Evolutionary conservation across 2,797 vertebrate genomes (phyloP), one percentile per base, ranked within the genome.

Genomic region (Nyctalus aviator): DNA sequence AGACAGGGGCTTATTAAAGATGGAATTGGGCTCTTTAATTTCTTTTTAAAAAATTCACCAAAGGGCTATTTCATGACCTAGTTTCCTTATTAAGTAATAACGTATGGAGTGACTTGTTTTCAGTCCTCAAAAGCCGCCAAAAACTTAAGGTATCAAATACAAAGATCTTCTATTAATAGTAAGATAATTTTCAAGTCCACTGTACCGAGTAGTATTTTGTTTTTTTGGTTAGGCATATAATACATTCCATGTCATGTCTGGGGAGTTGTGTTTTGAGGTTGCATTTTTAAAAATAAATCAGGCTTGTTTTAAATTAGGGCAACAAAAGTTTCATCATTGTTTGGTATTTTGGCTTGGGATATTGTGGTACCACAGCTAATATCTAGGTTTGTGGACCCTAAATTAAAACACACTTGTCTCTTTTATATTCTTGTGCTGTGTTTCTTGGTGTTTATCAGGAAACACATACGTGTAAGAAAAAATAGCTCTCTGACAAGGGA

Each of bases 131-230:
- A 79, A 93, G 69, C 90, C 88, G 89, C 91, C 95, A 91, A 91
- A 94, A 87, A 32, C 84, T 82, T 50, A 96, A 95, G 53, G 25
- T 89, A 93, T 91, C 84, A 77, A 94, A 93, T 85, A 82, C 85
- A 96, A 53, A 69, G 89, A 94, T 95, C 91, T 88, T 92, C 93
- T 96, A 96, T 96, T 91, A 94, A 96, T 94, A 97, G 91, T 82
- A 94, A 96, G 76, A 96, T 87, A 71, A 94, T 94, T 95, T 90
- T 95, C 93, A 94, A 96, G 89, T 91, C 89, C 55, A 44, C 79
- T 94, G 86, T 89, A 86, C 75, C 1, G 23, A 93, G 83, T 72
- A 86, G 88, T 12, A 2, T 96, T 97, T 94, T 96, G 88, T 76
- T 95, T 96, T 94, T 93, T 81, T 84, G 55, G 95, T 95, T 89